Base-by-base conservation (phyloP, 2,888 invertebrate species). In the Teinopalpus imperialis region DNA sequence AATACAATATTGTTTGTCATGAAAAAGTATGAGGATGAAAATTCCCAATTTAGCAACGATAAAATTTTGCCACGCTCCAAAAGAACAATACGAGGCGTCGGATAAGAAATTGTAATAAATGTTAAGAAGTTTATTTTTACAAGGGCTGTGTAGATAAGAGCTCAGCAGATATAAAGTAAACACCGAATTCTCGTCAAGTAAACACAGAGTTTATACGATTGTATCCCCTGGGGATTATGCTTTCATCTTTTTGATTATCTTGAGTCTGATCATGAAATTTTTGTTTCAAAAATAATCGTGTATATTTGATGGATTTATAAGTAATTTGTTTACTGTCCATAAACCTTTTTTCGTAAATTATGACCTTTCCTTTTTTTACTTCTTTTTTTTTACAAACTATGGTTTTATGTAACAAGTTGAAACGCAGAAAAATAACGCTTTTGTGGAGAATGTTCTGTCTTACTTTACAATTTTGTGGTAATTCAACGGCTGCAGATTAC, bases 61-160 rank as follows among this genome's bases (percentile, higher is more conserved):
- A 57, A 62, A 55, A 51, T 59, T 56, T 61, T 54, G 55, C 54
- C 56, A 59, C 52, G 53, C 59, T 57, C 54, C 43, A 59, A 57
- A 67, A 65, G 66, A 66, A 67, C 62, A 68, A 66, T 60, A 60
- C 61, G 57, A 49, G 43, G 51, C 52, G 52, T 53, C 41, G 53
- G 61, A 65, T 63, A 61, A 70, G 61, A 63, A 68, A 56, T 59
- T 60, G 63, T 66, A 65, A 69, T 67, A 68, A 72, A 70, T 65
- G 61, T 66, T 63, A 63, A 66, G 60, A 57, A 59, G 60, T 59
- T 61, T 56, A 66, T 65, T 69, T 69, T 69, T 63, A 63, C 57
- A 66, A 69, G 57, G 53, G 54, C 57, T 54, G 48, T 51, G 63
- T 44, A 66, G 61, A 70, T 66, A 68, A 68, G 56, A 54, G 56